Base-by-base conservation (phyloP, 2,888 invertebrate species). In the Heliconius ethilla region DNA sequence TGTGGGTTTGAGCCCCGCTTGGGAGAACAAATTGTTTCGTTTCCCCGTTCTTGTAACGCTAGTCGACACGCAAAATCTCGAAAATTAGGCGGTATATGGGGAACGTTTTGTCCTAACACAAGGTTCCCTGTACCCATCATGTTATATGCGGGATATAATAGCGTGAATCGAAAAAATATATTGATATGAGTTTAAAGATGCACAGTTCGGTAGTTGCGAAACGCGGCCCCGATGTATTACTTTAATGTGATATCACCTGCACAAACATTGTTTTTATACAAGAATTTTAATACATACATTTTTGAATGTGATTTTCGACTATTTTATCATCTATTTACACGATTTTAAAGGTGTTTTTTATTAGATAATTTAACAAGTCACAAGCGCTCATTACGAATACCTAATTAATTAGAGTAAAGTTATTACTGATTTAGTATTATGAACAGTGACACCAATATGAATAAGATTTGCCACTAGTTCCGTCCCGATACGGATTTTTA, bases 401-500 rank as follows among this genome's bases (percentile, higher is more conserved):
- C 66, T 74, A 73, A 33, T 25, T 70, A 69, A 33, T 25, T 70
- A 72, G 51, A 75, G n/a, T 75, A 70, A 75, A 72, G 67, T 80
- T 78, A 82, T 80, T 75, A 83, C 80, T 83, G 83, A 82, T 86
- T 85, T 84, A 87, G 84, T 83, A 81, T 83, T 81, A 85, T 80
- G 85, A 89, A 89, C 86, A 85, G 87, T 86, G 86, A 92, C 91
- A 92, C 90, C 91, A 91, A 89, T 91, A 85, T 85, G 85, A 69
- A 82, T 88, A 89, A 89, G 84, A 84, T 83, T 85, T 89, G 91
- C 89, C 90, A 89, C 85, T 88, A 88, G 89, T 86, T 92, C 93
- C 93, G 93, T 93, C 93, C 93, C 83, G 76, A 86, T 75, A 85
- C 87, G 92, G 92, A 89, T 88, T 86, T 89, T 87, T 85, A 85